Conservation (phyloP, 2,113 vertebrate genomes). For the Vimba vimba region DNA sequence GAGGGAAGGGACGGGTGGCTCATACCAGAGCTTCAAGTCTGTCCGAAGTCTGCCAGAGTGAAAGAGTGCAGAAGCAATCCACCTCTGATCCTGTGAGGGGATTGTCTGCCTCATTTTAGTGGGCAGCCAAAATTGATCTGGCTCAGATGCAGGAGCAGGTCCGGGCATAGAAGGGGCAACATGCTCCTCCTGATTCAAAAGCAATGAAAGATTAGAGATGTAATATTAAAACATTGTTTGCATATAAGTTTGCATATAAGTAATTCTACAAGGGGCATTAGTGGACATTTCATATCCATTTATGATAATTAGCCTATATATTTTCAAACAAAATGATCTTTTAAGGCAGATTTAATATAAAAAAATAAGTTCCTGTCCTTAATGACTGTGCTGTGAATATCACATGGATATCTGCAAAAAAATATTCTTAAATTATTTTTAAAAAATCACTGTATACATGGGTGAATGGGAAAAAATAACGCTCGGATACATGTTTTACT, state of each 20-base stretch:
- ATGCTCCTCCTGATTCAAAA: background rate
- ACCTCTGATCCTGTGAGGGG: constrained; percentile 31
- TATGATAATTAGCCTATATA: no score
- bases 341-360: no score
- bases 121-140: constrained; percentile 3
- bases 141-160: background rate
- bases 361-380: no score
- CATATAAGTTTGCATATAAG: background rate
- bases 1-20: background rate
- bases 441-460: background rate
- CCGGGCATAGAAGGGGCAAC: background rate
- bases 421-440: background rate
- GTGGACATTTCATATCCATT: no score
- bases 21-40: constrained; percentile 17
- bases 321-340: no score
- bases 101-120: constrained; percentile 10
- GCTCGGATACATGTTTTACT: background rate
- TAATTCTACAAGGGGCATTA: no score
- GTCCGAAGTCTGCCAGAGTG: background rate
- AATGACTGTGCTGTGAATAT: background rate
- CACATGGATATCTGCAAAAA: background rate
- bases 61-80: constrained; percentile 6
- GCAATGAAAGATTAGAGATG: background rate
- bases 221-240: background rate
- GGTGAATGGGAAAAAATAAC: background rate